Percentiles rank a stretch among this genome's conserved stretches.
These are phyloP conservation scores for Psittacus erithacus DNA, from an alignment of 2,113 vertebrate genomes.

Conservation along the genomic window DNA sequence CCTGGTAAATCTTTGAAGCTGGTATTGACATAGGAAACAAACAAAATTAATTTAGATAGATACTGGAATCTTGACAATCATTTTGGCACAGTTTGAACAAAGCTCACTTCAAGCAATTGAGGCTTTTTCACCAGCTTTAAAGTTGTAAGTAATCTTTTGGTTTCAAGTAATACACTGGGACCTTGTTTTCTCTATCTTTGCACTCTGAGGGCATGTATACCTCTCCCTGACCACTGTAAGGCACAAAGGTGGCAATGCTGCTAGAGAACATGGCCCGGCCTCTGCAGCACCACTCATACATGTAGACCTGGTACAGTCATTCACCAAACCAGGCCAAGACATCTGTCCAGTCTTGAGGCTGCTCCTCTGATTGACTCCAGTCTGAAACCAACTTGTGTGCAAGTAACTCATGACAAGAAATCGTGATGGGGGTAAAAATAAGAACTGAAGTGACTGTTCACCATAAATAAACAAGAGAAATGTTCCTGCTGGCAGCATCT, in stretches of 20 bases:
- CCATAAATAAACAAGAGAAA: background rate
- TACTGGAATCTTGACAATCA: background rate
- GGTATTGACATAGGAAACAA: background rate
- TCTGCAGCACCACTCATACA: background rate
- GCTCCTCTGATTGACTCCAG: background rate
- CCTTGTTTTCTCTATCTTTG: background rate
- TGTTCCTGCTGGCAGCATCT: background rate
- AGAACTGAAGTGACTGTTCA: background rate
- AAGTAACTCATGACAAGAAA: background rate
- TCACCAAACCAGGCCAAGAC: background rate
- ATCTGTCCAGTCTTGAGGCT: fast-evolving
- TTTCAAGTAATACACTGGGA: background rate
- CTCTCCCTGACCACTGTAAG: background rate
- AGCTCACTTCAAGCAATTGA: background rate
- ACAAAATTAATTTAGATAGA: background rate
- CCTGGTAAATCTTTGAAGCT: constrained; percentile 54
- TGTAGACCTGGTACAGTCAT: background rate
- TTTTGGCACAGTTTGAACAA: background rate
- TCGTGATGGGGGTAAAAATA: fast-evolving
- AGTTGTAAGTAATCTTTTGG: background rate
- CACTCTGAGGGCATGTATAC: background rate
- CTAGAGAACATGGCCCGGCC: background rate
- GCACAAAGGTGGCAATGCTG: background rate
- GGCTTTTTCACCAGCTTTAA: background rate
- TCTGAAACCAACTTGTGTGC: background rate